Evolutionary conservation across 2,797 vertebrate genomes (phyloP), one percentile per base, ranked within the genome.

Genomic region (Molossus molossus): DNA sequence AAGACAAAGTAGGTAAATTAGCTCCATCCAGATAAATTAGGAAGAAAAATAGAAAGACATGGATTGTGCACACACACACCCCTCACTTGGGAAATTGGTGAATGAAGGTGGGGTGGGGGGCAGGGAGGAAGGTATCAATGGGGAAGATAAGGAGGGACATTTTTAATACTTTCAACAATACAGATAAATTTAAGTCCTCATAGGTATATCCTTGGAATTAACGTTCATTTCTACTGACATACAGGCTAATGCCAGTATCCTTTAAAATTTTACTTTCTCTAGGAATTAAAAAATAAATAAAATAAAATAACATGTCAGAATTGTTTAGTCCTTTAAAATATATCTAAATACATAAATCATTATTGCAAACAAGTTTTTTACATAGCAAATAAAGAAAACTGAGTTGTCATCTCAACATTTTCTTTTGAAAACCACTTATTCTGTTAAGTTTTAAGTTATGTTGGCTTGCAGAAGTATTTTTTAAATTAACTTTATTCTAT

Each of bases 351-450:
- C 53, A 76, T 29, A 84, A 82, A 75, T 81, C 72, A 90, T 79
- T 96, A 91, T 77, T 93, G 29, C 72, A 89, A 93, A 70, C 20
- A 81, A 60, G 27, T 6, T 67, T 55, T 76, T 94, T 95, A 88
- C 87, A 40, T 75, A 91, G 50, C 65, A 93, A 67, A 20, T 90
- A 91, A 93, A 87, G 69, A 96, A 96, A 84, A 94, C 70, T 81
- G 45, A 95, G 40, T 96, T 81, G 73, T 91, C 37, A 58, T 82
- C 53, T 37, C 21, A 76, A n/a, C 14, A 88, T 91, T 72, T 55
- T 69, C 76, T 79, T 10, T 92, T 87, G 55, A 55, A 96, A 96
- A 33, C 60, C 55, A 45, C 13, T 50, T 12, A 29, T 94, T 92
- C 91, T 88, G 33, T 88, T 84, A 87, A 88, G 85, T 70, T 75